Conservation (phyloP, 2,888 invertebrate species). For the Dryococelus australis region DNA sequence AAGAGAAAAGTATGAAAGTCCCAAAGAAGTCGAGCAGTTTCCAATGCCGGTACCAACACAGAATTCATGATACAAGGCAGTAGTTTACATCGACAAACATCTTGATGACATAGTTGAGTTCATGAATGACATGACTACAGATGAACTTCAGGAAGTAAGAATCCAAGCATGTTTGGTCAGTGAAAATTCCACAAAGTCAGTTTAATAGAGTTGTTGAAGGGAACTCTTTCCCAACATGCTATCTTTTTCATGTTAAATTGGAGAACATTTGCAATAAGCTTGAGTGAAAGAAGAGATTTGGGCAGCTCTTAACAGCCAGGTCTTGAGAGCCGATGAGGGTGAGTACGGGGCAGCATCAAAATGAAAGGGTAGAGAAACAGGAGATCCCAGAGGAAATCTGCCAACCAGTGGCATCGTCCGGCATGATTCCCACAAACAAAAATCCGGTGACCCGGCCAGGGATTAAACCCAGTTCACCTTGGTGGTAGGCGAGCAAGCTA, state of each 20-base stretch:
- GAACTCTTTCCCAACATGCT: slow-evolving; percentile 32
- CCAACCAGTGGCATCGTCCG: too few relatives aligned
- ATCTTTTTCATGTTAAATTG: slow-evolving; percentile 33
- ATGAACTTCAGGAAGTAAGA: slow-evolving; percentile 11
- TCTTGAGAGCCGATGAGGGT: too few relatives aligned
- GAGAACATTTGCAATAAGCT: slow-evolving; percentile 13
- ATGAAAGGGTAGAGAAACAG: too few relatives aligned
- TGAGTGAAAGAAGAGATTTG: too few relatives aligned
- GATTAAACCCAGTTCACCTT: too few relatives aligned
- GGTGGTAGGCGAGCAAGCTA: too few relatives aligned
- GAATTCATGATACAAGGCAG: slow-evolving; percentile 34
- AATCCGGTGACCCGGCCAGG: too few relatives aligned
- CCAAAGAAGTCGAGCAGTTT: neutral
- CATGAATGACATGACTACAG: slow-evolving; percentile 26
- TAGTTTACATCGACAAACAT: slow-evolving; percentile 32
- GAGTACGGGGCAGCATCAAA: too few relatives aligned
- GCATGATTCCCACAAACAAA: too few relatives aligned
- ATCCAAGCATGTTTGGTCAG: slow-evolving; percentile 31
- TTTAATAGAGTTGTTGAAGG: slow-evolving; percentile 34
- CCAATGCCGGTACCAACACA: slow-evolving; percentile 36
- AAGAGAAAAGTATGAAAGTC: neutral
- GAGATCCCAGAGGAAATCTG: too few relatives aligned
- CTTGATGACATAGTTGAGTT: slow-evolving; percentile 30
- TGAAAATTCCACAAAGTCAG: neutral
- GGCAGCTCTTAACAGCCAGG: too few relatives aligned